Evolutionary conservation across 2,888 invertebrate species (phyloP).

Genomic region (Thymelicus lineola): DNA sequence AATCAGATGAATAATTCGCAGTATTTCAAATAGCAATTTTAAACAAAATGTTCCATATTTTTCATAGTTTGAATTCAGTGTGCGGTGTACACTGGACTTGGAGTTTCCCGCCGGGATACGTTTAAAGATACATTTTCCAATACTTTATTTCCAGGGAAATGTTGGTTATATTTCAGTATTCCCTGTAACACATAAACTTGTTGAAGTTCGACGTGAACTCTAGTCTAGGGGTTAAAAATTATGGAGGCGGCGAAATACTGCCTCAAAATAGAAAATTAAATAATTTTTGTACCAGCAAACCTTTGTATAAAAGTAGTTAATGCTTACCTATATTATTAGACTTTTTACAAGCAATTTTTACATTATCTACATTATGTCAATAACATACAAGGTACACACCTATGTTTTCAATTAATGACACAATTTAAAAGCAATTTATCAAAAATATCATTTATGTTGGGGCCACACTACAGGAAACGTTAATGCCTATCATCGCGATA

Average conservation of each 20-base stretch:
- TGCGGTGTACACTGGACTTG: not conserved
- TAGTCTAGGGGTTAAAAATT: not conserved
- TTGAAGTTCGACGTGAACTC: not conserved
- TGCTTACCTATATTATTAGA: no score
- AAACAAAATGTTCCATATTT: not conserved
- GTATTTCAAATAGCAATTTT: not conserved
- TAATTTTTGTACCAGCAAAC: not conserved
- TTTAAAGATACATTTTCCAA: constrained; percentile 13
- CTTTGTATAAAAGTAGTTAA: not conserved
- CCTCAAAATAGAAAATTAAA: not conserved
- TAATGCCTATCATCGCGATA: no score
- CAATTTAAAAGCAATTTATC: no score
- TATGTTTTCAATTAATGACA: no score
- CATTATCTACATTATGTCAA: no score
- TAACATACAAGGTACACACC: no score
- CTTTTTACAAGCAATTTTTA: no score
- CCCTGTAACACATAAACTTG: constrained; percentile 13
- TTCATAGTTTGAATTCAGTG: constrained; percentile 1
- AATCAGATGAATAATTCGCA: not conserved
- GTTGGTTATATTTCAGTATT: constrained; percentile 11
- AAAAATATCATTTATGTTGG: no score
- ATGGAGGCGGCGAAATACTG: not conserved
- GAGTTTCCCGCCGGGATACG: not conserved
- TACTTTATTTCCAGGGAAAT: constrained; percentile 11
- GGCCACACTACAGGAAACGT: no score